phyloP scores from a whole-genome alignment of 2,797 vertebrate genomes.

The Squalus acanthias region DNA sequence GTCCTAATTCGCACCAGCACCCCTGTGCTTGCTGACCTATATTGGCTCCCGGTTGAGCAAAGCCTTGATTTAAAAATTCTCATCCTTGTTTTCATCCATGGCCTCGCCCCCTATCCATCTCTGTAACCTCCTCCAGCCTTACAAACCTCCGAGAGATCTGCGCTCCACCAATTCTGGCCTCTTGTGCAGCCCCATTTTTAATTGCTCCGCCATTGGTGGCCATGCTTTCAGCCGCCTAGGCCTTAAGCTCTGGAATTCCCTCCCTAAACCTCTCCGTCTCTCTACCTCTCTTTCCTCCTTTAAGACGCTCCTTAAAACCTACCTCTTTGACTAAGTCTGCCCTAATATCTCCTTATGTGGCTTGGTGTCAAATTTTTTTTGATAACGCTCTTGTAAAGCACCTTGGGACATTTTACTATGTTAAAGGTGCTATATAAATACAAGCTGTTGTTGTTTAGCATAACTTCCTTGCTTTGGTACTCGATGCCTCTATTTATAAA shows the following conservation, averaged over 20 bases:
- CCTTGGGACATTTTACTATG: background rate
- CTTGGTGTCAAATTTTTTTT: background rate
- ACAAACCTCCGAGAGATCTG: no score
- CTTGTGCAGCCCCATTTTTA: no score
- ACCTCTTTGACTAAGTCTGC: background rate
- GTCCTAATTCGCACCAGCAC: background rate
- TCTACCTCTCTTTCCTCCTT: background rate
- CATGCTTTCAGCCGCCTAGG: background rate
- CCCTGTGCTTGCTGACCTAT: background rate
- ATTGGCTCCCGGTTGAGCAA: background rate
- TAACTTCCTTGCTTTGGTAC: background rate
- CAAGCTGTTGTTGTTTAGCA: background rate
- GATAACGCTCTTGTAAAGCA: background rate
- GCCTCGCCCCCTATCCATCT: no score
- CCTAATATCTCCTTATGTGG: background rate
- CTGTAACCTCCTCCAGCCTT: no score
- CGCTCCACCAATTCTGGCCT: no score
- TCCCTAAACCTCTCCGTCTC: background rate
- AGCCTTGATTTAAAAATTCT: background rate
- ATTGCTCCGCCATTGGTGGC: background rate
- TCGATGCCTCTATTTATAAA: background rate
- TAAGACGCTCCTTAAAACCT: background rate
- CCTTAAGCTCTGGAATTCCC: no score
- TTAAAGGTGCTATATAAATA: background rate
- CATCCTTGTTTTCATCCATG: background rate